Percentiles rank a stretch among this genome's conserved stretches.
phyloP scores from a whole-genome alignment of 1,140 invertebrate genomes.

The Aphaenogaster floridana region DNA sequence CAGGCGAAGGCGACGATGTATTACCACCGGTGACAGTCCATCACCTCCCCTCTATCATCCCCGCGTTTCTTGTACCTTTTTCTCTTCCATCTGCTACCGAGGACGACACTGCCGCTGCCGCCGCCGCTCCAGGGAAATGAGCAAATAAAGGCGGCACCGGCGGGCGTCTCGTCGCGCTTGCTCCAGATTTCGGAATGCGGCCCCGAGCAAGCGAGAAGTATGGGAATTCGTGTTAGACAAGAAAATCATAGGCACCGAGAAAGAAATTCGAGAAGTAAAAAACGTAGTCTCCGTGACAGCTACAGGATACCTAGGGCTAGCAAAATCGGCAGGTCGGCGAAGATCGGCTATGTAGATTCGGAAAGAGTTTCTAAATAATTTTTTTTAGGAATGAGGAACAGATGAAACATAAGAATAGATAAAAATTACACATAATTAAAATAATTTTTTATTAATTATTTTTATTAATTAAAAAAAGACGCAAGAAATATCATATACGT shows the following conservation, averaged over 20 bases:
- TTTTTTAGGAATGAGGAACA: not conserved
- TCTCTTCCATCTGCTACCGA: conserved; percentile 66
- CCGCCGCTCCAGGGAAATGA: conserved; percentile 80
- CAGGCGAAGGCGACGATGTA: conserved; percentile 84
- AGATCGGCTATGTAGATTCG: not conserved
- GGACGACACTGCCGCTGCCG: conserved; percentile 40
- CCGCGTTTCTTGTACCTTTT: conserved; percentile 43
- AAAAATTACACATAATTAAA: not conserved
- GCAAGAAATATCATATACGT: not conserved
- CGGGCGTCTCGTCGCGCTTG: conserved; percentile 77
- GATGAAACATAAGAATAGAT: not conserved
- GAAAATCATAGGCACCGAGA: not conserved
- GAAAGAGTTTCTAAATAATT: not conserved
- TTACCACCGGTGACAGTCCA: conserved; percentile 85
- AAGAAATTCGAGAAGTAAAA: conserved; percentile 29
- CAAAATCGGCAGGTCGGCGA: not conserved
- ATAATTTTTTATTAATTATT: too few species aligned
- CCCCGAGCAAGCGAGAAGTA: conserved; percentile 48
- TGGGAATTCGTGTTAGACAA: conserved; percentile 13
- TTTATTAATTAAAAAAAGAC: not conserved
- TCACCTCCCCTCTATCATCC: conserved; percentile 75
- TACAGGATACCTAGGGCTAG: too few species aligned
- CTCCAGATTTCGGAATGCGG: conserved; percentile 82
- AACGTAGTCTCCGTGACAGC: not conserved
- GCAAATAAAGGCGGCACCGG: conserved; percentile 82